Evolutionary conservation across 2,797 vertebrate species (phyloP).

Genomic region (Rhinogobio ventralis): DNA sequence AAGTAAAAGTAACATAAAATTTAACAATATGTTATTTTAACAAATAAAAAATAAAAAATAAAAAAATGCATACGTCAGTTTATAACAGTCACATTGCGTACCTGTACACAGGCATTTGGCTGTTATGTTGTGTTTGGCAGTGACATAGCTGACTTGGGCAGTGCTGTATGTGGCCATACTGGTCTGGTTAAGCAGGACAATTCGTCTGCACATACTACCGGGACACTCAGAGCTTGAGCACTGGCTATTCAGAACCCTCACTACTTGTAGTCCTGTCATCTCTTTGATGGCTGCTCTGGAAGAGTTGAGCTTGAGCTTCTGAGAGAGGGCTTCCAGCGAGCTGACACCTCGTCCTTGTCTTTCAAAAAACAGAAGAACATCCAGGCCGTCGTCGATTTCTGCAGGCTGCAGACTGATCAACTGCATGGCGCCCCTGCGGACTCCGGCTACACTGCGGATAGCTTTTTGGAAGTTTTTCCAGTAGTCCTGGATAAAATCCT

Average conservation of each 20-base stretch:
- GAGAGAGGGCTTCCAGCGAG: constrained; percentile 73
- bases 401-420: constrained; percentile 83
- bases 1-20: not conserved
- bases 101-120: constrained; percentile 85
- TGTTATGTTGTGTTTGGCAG: constrained; percentile 78
- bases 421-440: constrained; percentile 78
- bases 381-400: constrained; percentile 73
- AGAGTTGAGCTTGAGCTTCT: constrained; percentile 84
- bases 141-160: constrained; percentile 83
- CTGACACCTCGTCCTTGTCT: constrained; percentile 65
- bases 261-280: constrained; percentile 79
- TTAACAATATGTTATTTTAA: too few relatives aligned
- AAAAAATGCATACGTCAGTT: not conserved
- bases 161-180: constrained; percentile 84
- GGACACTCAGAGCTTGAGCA: constrained; percentile 81
- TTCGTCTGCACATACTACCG: constrained; percentile 79
- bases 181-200: constrained; percentile 78
- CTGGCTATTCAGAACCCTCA: constrained; percentile 78
- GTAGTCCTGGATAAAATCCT: constrained; percentile 84
- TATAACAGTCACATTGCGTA: constrained; percentile 59
- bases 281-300: constrained; percentile 80
- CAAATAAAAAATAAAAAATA: too few relatives aligned
- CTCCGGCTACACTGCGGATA: constrained; percentile 74
- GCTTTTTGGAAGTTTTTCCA: constrained; percentile 86
- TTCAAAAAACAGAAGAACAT: constrained; percentile 81